Conservation (phyloP, 2,113 vertebrate genomes). For the Gobius niger region DNA sequence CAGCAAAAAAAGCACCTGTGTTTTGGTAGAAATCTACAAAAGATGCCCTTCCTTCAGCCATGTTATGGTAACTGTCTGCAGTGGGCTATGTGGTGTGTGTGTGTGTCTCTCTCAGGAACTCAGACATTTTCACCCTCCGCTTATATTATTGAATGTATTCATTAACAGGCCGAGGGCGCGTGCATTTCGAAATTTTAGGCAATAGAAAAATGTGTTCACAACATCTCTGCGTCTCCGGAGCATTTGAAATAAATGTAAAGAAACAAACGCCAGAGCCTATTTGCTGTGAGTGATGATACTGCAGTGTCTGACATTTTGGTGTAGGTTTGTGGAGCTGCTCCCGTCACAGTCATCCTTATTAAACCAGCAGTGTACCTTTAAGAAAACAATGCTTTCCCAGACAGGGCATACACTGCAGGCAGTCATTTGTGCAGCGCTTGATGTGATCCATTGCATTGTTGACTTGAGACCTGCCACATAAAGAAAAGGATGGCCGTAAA, state of each 20-base stretch:
- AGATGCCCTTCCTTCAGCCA: too few relatives aligned
- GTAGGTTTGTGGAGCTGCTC: conserved; percentile 47
- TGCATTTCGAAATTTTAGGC: not conserved
- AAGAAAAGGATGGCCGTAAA: not conserved
- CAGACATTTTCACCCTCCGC: too few relatives aligned
- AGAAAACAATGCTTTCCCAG: conserved; percentile 13
- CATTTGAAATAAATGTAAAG: conserved; percentile 41
- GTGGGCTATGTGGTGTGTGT: too few relatives aligned
- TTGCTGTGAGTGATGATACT: conserved; percentile 67
- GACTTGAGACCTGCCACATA: not conserved
- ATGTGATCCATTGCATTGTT: conserved; percentile 1
- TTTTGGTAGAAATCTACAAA: too few relatives aligned
- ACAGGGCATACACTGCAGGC: not conserved
- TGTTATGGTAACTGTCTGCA: too few relatives aligned
- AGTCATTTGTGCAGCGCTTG: conserved; percentile 6
- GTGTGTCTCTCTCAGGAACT: too few relatives aligned
- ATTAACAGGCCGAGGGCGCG: too few relatives aligned
- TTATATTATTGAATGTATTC: too few relatives aligned
- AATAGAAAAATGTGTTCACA: not conserved
- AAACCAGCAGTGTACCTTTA: conserved; percentile 45
- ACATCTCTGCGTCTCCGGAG: conserved; percentile 41
- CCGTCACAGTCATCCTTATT: conserved; percentile 54
- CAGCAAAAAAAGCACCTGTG: too few relatives aligned
- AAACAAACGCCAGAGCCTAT: conserved; percentile 42
- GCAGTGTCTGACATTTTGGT: conserved; percentile 69